Percentiles rank a stretch among this genome's conserved stretches.
phyloP scores from a whole-genome alignment of 2,888 invertebrate species.

The Cylindroiulus punctatus region DNA sequence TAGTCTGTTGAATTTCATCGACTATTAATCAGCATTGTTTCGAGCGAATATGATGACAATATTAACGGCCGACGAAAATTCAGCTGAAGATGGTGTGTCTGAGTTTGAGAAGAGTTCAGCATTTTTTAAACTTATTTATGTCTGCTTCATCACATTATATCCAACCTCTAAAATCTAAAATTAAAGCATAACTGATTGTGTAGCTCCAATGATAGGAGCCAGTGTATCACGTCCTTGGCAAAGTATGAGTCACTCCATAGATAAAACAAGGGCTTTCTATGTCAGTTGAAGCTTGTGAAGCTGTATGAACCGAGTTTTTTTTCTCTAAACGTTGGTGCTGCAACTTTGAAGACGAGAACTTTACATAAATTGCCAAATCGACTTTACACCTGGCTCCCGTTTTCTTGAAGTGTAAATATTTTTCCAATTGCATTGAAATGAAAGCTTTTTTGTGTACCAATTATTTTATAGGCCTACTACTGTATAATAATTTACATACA shows the following conservation, averaged over 20 bases:
- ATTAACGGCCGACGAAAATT: neutral
- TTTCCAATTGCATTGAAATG: slow-evolving; percentile 27
- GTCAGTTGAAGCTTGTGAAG: neutral
- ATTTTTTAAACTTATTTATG: slow-evolving; percentile 44
- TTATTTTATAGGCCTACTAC: slow-evolving; percentile 17
- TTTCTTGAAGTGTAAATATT: slow-evolving; percentile 22
- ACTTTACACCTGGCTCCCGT: neutral
- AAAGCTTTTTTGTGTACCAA: neutral
- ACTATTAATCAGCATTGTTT: neutral
- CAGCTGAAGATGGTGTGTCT: neutral
- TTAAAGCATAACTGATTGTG: neutral
- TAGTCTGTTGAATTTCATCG: neutral
- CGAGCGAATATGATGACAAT: neutral
- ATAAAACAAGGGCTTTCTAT: neutral
- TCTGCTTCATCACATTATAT: neutral
- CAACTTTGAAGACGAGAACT: neutral
- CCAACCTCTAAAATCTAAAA: neutral
- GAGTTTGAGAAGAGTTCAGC: neutral
- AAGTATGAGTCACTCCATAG: neutral
- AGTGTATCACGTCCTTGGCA: neutral
- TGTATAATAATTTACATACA: slow-evolving; percentile 4
- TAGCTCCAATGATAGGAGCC: neutral
- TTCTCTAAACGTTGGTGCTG: neutral
- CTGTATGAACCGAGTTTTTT: neutral
- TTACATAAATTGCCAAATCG: slow-evolving; percentile 11